phyloP scores from a whole-genome alignment of 1,140 invertebrate species.

The Hyposmocoma kahamanoa region DNA sequence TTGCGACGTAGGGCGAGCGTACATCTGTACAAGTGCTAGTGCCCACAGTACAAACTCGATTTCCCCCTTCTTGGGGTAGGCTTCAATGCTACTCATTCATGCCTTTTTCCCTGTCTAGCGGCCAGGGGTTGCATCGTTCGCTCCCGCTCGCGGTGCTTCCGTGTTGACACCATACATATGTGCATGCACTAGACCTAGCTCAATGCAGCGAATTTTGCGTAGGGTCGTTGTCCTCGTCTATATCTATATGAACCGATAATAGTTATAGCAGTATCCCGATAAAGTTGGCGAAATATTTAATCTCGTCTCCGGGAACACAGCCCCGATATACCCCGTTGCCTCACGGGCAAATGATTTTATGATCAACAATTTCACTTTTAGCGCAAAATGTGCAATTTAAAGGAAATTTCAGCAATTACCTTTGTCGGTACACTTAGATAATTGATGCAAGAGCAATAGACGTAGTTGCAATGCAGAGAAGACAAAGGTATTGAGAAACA shows the following conservation, averaged over 20 bases:
- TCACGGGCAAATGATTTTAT: slow-evolving; percentile 9
- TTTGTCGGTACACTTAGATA: slow-evolving; percentile 20
- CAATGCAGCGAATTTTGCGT: slow-evolving; percentile 75
- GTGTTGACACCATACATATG: slow-evolving; percentile 61
- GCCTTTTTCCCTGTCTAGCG: slow-evolving; percentile 61
- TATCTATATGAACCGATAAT: slow-evolving; percentile 41
- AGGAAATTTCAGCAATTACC: no score
- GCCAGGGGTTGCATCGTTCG: slow-evolving; percentile 37
- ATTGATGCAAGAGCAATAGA: slow-evolving; percentile 19
- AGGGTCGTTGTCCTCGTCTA: slow-evolving; percentile 70
- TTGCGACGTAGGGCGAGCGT: slow-evolving; percentile 34
- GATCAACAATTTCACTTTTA: slow-evolving; percentile 29
- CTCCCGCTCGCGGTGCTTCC: slow-evolving; percentile 54
- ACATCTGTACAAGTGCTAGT: slow-evolving; percentile 55
- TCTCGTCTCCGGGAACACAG: slow-evolving; percentile 8
- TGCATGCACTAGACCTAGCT: slow-evolving; percentile 71
- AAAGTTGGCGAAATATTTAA: slow-evolving; percentile 25
- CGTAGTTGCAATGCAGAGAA: slow-evolving; percentile 5
- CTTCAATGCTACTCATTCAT: slow-evolving; percentile 71
- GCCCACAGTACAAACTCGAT: slow-evolving; percentile 66
- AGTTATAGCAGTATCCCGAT: slow-evolving; percentile 12
- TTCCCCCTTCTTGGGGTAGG: slow-evolving; percentile 69
- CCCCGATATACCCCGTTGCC: neutral
- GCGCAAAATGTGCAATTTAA: slow-evolving; percentile 34
- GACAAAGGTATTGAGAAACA: slow-evolving; percentile 30